phyloP scores from a whole-genome alignment of 2,888 invertebrate species.

The Anthoptus insignis region DNA sequence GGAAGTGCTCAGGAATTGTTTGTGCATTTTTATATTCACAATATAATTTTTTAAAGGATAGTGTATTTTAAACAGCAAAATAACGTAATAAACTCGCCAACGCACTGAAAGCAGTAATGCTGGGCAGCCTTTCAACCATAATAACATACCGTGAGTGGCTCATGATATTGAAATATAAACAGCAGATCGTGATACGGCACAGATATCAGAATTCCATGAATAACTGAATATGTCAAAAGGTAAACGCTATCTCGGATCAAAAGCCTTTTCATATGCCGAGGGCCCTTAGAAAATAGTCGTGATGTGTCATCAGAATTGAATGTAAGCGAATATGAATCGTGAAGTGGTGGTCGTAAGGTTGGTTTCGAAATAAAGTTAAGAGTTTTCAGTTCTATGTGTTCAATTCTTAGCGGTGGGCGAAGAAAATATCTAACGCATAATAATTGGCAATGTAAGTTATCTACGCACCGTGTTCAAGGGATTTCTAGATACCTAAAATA shows the following conservation, averaged over 20 bases:
- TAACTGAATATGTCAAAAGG: constrained; percentile 51
- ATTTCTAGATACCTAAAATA: no score
- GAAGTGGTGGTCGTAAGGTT: background rate
- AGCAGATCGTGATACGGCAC: constrained; percentile 55
- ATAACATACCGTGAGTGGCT: no score
- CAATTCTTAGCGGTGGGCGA: background rate
- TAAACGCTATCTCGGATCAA: constrained; percentile 68
- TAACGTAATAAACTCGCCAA: background rate
- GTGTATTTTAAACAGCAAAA: no score
- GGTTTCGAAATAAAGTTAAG: background rate
- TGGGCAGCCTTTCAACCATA: constrained; percentile 5
- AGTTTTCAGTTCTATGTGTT: background rate
- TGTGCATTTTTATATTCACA: no score
- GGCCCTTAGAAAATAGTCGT: constrained; percentile 33
- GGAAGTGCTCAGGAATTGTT: no score
- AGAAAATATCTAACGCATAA: no score
- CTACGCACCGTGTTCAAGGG: no score
- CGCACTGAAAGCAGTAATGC: background rate
- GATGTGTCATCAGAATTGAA: constrained; percentile 30
- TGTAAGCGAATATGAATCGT: constrained; percentile 1
- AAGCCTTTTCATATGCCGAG: constrained; percentile 41
- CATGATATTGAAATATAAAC: constrained; percentile 33
- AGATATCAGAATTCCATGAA: constrained; percentile 42
- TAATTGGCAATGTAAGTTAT: no score
- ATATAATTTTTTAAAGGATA: no score